Base-by-base conservation (phyloP, 2,888 invertebrate species). In the Belgica antarctica region DNA sequence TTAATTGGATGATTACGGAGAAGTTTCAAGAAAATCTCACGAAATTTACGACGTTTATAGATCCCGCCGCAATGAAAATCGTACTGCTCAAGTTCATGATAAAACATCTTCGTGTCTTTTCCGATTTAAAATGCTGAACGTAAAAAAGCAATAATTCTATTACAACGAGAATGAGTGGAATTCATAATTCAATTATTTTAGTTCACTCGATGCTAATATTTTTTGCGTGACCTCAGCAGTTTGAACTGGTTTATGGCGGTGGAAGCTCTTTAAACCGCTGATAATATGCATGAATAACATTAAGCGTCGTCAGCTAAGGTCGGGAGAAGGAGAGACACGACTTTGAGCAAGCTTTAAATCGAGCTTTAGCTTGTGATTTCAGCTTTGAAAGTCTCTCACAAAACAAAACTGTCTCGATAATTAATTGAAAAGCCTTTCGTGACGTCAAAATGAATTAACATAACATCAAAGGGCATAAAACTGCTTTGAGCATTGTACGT, bases 111-210 rank as follows among this genome's bases (percentile, higher is more conserved):
- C 41, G 41, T 41, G 41, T 41, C 15, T 41, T n/a, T 41, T 15
- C 41, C 12, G 15, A 41, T 12, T 41, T 41, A 41, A 31, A n/a
- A 31, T 10, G 41, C 12, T 15, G 41, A 41, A 41, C 12, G 41
- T n/a, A 15, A 41, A n/a, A 8, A 22, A 52, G 8, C 22, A 52
- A 22, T 52, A 52, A 52, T 52, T 19, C 8, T 22, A 52, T 52
- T 52, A 52, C 52, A 8, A 8, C 7, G 22, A n/a, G 41, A 19
- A 52, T 52, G 52, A 52, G 7, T 52, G 52, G 52, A 52, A 52
- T 52, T 22, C 17, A 52, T 52, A 52, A 52, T 52, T 52, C 17
- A 52, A 52, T 52, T 52, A 52, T 52, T 52, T 52, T 22, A 17
- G n/a, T 41, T 41, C 41, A 41, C n/a, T 15, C 41, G n/a, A 41